phyloP scores from a whole-genome alignment of 2,888 invertebrate genomes.

The Torymus auratus region DNA sequence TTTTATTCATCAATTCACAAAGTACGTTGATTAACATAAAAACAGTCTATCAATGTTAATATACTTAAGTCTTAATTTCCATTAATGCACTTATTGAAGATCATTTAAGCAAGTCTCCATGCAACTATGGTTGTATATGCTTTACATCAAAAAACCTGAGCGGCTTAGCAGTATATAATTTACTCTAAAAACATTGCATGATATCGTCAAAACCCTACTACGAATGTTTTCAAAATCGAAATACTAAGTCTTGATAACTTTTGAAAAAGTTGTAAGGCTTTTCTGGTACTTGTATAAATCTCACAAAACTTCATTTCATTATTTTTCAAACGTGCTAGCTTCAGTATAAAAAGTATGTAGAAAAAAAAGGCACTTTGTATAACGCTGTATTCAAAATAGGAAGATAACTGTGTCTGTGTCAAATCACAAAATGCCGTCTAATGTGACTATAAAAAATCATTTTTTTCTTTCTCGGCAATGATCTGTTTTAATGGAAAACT shows the following conservation, averaged over 20 bases:
- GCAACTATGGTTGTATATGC: constrained; percentile 31
- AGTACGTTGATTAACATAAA: constrained; percentile 53
- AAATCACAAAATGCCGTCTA: constrained; percentile 32
- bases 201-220: constrained; percentile 38
- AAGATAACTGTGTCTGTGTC: constrained; percentile 42
- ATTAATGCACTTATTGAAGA: constrained; percentile 53
- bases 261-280: constrained; percentile 49
- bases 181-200: constrained; percentile 44
- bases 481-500: constrained; percentile 37
- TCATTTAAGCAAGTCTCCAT: constrained; percentile 39
- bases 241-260: constrained; percentile 45
- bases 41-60: constrained; percentile 50
- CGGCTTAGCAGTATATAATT: constrained; percentile 44
- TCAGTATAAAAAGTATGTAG: constrained; percentile 58
- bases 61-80: constrained; percentile 55
- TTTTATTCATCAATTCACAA: constrained; percentile 32
- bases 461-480: constrained; percentile 35
- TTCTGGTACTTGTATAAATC: constrained; percentile 52
- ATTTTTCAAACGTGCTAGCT: constrained; percentile 40
- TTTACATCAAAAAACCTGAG: constrained; percentile 43
- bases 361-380: constrained; percentile 59
- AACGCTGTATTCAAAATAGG: constrained; percentile 56
- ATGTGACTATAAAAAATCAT: constrained; percentile 49
- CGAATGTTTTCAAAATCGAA: constrained; percentile 45
- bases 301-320: constrained; percentile 43